These are phyloP conservation scores for Drosophila asahinai DNA, from an alignment of 1,140 invertebrate species.

Conservation along the genomic window DNA sequence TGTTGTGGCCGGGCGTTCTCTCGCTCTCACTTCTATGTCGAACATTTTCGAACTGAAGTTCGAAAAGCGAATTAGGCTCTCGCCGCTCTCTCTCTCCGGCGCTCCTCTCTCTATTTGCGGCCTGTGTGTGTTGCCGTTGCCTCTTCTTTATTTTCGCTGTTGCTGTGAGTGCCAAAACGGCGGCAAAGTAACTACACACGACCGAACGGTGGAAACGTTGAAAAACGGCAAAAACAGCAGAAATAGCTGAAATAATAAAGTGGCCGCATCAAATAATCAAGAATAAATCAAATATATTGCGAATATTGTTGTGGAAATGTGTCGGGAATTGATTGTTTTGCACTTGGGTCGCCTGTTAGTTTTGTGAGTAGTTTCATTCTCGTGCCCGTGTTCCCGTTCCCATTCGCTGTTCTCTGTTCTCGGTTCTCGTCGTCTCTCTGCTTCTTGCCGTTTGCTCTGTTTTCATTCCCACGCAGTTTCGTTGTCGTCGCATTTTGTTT, in stretches of 20 bases:
- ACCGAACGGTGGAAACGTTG: constrained; percentile 33
- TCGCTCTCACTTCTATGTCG: constrained; percentile 15
- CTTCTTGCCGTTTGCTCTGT: constrained; percentile 32
- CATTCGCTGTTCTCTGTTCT: background rate
- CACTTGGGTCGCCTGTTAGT: constrained; percentile 26
- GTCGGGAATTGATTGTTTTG: constrained; percentile 42
- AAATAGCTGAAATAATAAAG: constrained; percentile 36
- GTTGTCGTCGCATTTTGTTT: constrained; percentile 45
- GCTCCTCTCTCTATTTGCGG: constrained; percentile 41
- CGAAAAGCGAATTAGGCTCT: constrained; percentile 50
- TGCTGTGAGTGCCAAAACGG: constrained; percentile 77
- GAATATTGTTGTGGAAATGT: constrained; percentile 32
- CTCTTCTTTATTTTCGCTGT: constrained; percentile 63
- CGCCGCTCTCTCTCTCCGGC: constrained; percentile 17
- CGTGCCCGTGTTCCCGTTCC: constrained; percentile 5
- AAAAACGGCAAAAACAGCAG: constrained; percentile 51
- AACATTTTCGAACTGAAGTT: constrained; percentile 73
- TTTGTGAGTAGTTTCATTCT: constrained; percentile 3
- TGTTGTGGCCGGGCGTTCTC: constrained; percentile 17
- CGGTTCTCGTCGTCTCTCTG: constrained; percentile 4
- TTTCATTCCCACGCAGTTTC: constrained; percentile 39
- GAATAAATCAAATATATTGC: constrained; percentile 36
- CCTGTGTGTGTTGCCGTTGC: constrained; percentile 19
- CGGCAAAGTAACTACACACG: constrained; percentile 77
- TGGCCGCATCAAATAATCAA: constrained; percentile 54